A percentile compares a stretch with the other conserved stretches of the same genome.
These are phyloP conservation scores for Macquaria australasica DNA, from an alignment of 2,113 vertebrate species.

Conservation along the genomic window DNA sequence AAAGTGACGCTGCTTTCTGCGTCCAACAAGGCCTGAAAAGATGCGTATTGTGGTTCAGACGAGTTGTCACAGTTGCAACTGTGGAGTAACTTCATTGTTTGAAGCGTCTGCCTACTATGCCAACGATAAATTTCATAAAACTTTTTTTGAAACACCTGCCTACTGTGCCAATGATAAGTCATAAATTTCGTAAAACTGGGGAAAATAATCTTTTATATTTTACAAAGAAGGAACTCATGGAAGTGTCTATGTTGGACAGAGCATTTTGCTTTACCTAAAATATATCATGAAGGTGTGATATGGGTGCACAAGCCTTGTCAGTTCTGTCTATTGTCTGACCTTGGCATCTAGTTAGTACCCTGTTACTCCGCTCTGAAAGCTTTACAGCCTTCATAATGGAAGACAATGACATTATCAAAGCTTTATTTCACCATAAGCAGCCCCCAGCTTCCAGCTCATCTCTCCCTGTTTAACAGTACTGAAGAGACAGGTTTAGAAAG, in stretches of 20 bases:
- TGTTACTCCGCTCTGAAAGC: constrained; percentile 39
- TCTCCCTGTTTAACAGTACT: constrained; percentile 17
- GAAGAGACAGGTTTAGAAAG: constrained; percentile 35
- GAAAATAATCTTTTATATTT: neutral
- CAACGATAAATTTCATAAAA: no score
- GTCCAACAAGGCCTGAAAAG: no score
- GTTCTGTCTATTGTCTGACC: constrained; percentile 33
- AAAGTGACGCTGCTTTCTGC: no score
- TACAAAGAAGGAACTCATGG: neutral
- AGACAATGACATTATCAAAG: constrained; percentile 64
- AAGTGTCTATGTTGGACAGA: neutral
- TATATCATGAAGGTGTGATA: neutral
- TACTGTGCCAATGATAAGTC: no score
- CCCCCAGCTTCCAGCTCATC: constrained; percentile 14
- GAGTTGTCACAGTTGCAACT: no score
- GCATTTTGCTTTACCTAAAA: neutral
- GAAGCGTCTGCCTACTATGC: no score
- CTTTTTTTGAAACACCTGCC: no score
- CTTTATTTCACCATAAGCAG: constrained; percentile 51
- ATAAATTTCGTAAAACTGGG: no score
- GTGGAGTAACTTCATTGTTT: no score
- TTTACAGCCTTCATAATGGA: constrained; percentile 62
- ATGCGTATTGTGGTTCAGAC: no score
- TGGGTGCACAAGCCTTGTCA: neutral
- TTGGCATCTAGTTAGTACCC: constrained; percentile 38